phyloP scores from a whole-genome alignment of 2,113 vertebrate genomes.

The Campylorhamphus procurvoides region DNA sequence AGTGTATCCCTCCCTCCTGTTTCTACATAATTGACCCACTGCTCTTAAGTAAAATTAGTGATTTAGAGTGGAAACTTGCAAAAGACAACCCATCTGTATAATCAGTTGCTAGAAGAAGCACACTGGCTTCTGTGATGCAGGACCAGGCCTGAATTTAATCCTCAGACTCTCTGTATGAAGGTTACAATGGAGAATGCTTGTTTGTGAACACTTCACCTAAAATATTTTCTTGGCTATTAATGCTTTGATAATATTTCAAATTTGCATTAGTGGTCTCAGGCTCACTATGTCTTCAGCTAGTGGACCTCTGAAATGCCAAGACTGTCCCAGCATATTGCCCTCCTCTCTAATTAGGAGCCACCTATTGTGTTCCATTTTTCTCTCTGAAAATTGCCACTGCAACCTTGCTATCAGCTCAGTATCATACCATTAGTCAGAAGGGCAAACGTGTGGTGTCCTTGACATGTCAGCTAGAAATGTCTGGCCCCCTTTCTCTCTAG shows the following conservation, averaged over 20 bases:
- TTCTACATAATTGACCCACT: neutral
- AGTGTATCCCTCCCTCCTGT: neutral
- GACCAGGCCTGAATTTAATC: neutral
- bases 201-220: neutral
- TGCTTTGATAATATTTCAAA: neutral
- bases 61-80: neutral
- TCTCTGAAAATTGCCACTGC: constrained; percentile 27
- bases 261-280: neutral
- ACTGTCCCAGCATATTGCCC: neutral
- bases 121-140: neutral
- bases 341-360: constrained; percentile 48
- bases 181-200: neutral
- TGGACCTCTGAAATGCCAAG: neutral
- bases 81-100: neutral
- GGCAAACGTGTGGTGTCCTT: constrained; percentile 51
- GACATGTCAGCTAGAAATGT: constrained; percentile 39
- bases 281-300: neutral
- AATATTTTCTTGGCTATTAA: neutral
- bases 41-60: neutral
- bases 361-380: constrained; percentile 35
- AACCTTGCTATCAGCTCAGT: constrained; percentile 48
- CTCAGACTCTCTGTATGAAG: neutral
- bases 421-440: neutral
- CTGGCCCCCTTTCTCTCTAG: constrained; percentile 16
- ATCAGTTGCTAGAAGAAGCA: neutral